Evolutionary conservation across 92 coral and sea anemone species (phyloP), one percentile per base, ranked within the genome.

Genomic region (Scolanthus callimorphus): DNA sequence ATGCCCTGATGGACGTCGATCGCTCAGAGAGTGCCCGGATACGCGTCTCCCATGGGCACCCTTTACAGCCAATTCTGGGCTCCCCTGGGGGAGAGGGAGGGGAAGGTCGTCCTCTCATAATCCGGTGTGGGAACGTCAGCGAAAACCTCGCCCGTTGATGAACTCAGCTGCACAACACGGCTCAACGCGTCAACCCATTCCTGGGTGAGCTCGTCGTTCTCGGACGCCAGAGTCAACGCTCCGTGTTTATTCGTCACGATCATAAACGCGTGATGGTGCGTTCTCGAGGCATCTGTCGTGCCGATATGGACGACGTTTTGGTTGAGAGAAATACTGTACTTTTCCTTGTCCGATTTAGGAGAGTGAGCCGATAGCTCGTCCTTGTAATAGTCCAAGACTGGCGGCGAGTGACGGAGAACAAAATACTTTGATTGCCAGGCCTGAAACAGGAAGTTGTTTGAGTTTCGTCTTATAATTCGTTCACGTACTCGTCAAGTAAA

Each of bases 351-450:
- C 23, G 67, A 22, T 4, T 66, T 72, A 11, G 74, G 52, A 37
- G 53, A n/a, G 29, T 51, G 69, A 46, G 65, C 67, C 27, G 83
- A 39, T 3, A 57, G 22, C 20, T 76, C 83, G 55, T 82, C 89
- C 44, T 82, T 82, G 50, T 69, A 82, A 73, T 82, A 82, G 50
- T 82, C 89, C 25, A 82, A 54, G 10, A 55, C 48, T 38, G 79
- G 89, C 2, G 56, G 68, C 20, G 11, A 17, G 49, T 63, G 63
- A 17, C 79, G 83, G 21, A 82, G 65, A 25, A 82, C 74, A 52
- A 82, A 82, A 39, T 68, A 82, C 55, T 82, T 82, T 20, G 79
- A 62, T 48, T 82, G 89, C 89, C 89, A 82, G 25, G 89, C 89
- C 89, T 82, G n/a, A n/a, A n/a, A n/a, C n/a, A n/a, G n/a, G n/a